These are phyloP conservation scores for Psammodynastes pulverulentus DNA, from an alignment of 2,113 vertebrate genomes.

Conservation along the genomic window DNA sequence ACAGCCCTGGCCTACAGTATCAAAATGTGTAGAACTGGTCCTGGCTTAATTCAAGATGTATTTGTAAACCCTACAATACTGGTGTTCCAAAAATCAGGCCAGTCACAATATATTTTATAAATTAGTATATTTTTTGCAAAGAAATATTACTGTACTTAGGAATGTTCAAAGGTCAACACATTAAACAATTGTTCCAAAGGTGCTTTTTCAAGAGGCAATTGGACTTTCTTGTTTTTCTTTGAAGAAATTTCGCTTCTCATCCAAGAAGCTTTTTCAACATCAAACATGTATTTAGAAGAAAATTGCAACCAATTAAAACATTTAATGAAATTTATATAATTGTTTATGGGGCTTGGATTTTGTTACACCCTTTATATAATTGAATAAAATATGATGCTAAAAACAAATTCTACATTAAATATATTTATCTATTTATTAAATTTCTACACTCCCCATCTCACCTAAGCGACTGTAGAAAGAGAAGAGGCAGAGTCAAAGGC, in stretches of 20 bases:
- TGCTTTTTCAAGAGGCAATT: too few relatives aligned
- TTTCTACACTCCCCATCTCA: background rate
- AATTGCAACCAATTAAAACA: background rate
- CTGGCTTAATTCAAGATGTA: background rate
- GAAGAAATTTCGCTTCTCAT: too few relatives aligned
- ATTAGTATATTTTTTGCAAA: background rate
- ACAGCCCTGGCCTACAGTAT: background rate
- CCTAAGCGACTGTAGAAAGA: background rate
- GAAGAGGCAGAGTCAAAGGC: background rate
- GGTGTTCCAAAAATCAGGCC: background rate
- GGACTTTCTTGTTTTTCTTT: too few relatives aligned
- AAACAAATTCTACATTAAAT: background rate
- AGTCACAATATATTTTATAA: background rate
- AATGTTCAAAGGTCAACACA: background rate
- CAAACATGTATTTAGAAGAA: background rate
- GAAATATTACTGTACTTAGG: background rate
- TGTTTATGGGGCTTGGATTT: background rate
- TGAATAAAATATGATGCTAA: background rate
- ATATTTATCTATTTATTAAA: background rate
- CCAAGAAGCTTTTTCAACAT: background rate
- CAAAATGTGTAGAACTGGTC: background rate
- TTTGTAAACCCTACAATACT: background rate
- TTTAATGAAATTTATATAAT: background rate
- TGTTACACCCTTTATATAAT: background rate
- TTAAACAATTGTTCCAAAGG: too few relatives aligned